phyloP scores from a whole-genome alignment of 2,113 vertebrate species.

The Sterna hirundo region DNA sequence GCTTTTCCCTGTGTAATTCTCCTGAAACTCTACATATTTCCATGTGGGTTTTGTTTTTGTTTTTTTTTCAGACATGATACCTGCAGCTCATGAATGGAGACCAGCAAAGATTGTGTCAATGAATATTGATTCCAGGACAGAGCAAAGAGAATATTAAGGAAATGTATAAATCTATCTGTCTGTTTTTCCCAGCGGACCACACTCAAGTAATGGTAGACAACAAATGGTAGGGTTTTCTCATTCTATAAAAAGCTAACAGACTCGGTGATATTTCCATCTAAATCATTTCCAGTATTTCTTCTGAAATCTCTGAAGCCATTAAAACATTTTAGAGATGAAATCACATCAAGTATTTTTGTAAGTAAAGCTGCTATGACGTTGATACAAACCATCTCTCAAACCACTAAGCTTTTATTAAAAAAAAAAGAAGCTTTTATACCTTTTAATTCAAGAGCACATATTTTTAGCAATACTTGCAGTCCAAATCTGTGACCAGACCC shows the following conservation, averaged over 20 bases:
- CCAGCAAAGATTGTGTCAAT: background rate
- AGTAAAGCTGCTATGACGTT: background rate
- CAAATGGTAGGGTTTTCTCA: background rate
- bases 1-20: background rate
- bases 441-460: background rate
- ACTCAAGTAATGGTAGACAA: background rate
- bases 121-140: background rate
- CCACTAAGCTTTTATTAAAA: background rate
- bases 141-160: background rate
- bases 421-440: background rate
- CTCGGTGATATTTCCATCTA: background rate
- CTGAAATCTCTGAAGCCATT: conserved; percentile 1
- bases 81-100: background rate
- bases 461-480: background rate
- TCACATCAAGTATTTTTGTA: background rate
- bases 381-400: background rate
- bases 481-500: background rate
- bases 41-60: too few relatives aligned
- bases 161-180: background rate
- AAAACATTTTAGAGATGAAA: background rate
- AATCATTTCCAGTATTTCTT: conserved; percentile 1
- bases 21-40: background rate
- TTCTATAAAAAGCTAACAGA: background rate
- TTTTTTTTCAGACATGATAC: background rate
- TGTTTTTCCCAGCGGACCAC: background rate